Evolutionary conservation across 1,140 invertebrate genomes (phyloP).

Genomic region (Sinella curviseta): DNA sequence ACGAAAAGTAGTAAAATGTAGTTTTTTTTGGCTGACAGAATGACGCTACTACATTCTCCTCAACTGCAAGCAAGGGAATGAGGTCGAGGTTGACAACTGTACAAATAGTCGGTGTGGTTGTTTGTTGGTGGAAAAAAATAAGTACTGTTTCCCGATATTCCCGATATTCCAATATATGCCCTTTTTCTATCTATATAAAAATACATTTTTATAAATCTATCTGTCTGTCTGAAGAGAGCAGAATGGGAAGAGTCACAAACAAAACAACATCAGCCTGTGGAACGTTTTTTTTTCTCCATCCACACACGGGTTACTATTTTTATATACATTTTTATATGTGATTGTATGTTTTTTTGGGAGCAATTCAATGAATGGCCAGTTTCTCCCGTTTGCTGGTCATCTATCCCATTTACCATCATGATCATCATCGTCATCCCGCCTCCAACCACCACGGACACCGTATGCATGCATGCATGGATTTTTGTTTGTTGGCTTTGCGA

Average conservation of each 20-base stretch:
- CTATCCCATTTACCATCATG: neutral
- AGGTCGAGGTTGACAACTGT: slow-evolving; percentile 25
- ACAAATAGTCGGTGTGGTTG: slow-evolving; percentile 25
- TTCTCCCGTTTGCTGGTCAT: neutral
- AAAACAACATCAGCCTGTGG: slow-evolving; percentile 8
- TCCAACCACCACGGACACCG: too few species aligned
- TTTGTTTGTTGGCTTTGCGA: too few species aligned
- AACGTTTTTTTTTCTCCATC: neutral
- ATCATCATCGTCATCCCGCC: neutral
- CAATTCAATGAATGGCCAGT: slow-evolving; percentile 6
- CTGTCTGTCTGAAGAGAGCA: too few species aligned
- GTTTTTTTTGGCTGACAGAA: slow-evolving; percentile 11
- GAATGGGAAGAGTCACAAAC: too few species aligned
- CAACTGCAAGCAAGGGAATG: slow-evolving; percentile 11
- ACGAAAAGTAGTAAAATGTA: neutral
- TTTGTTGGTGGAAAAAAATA: neutral
- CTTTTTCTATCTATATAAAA: neutral
- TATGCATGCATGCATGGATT: too few species aligned
- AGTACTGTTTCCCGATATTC: neutral
- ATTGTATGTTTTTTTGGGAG: too few species aligned
- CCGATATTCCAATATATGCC: neutral
- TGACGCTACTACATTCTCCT: too few species aligned
- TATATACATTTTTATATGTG: too few species aligned
- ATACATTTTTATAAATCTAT: neutral
- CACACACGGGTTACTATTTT: neutral